These are phyloP conservation scores for Coenonympha glycerion DNA, from an alignment of 2,888 invertebrate genomes.

Conservation along the genomic window DNA sequence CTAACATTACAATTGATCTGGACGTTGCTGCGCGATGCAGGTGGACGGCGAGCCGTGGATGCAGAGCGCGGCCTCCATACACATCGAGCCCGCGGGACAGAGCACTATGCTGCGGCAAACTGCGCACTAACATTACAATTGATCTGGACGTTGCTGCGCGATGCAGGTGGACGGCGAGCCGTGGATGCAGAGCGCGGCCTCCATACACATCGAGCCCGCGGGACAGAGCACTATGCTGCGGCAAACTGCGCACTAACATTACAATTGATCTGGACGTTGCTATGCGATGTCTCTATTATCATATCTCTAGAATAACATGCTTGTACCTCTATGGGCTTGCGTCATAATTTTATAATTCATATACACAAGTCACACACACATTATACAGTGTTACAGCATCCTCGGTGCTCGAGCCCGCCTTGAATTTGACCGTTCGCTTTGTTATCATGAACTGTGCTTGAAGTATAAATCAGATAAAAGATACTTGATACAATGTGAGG, in stretches of 20 bases:
- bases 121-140: slow-evolving; percentile 42
- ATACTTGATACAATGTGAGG: too few relatives aligned
- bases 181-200: slow-evolving; percentile 88
- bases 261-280: slow-evolving; percentile 76
- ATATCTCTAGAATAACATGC: too few relatives aligned
- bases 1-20: slow-evolving; percentile 66
- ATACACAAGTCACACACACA: too few relatives aligned
- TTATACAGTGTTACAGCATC: not conserved
- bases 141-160: slow-evolving; percentile 79
- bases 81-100: slow-evolving; percentile 78
- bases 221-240: slow-evolving; percentile 66
- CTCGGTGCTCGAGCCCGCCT: too few relatives aligned
- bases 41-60: slow-evolving; percentile 94
- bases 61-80: slow-evolving; percentile 84
- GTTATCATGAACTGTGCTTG: too few relatives aligned
- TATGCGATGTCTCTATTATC: slow-evolving; percentile 85
- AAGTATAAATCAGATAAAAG: too few relatives aligned
- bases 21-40: slow-evolving; percentile 83
- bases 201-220: slow-evolving; percentile 79
- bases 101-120: slow-evolving; percentile 45
- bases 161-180: slow-evolving; percentile 93
- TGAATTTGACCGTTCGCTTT: too few relatives aligned
- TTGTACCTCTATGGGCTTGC: too few relatives aligned
- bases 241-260: slow-evolving; percentile 6
- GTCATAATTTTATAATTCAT: too few relatives aligned